phyloP scores from a whole-genome alignment of 2,797 vertebrate genomes.

The Gambelia wislizenii region DNA sequence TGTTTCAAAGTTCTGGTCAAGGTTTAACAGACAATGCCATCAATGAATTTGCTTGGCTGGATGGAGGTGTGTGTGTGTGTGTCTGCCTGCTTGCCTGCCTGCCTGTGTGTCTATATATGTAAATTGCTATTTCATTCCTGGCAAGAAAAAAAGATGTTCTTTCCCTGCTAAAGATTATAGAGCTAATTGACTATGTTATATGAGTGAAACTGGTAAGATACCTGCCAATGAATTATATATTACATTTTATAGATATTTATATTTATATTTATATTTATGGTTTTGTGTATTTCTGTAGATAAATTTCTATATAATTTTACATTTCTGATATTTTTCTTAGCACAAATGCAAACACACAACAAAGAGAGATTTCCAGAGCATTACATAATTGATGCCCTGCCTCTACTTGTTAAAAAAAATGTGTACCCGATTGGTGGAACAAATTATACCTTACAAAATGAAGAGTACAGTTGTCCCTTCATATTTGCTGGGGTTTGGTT shows the following conservation, averaged over 20 bases:
- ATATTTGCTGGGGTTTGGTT: too few species aligned
- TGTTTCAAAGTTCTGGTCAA: too few species aligned
- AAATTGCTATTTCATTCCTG: not conserved
- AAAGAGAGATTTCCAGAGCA: not conserved
- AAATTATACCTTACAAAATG: conserved; percentile 22
- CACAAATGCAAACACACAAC: not conserved
- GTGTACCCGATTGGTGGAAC: conserved; percentile 1
- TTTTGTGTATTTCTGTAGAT: not conserved
- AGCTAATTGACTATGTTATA: too few species aligned
- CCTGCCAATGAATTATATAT: too few species aligned
- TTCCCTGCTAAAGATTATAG: too few species aligned
- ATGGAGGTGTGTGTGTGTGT: not conserved
- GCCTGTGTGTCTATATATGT: not conserved
- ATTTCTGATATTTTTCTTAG: not conserved
- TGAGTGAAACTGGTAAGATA: too few species aligned
- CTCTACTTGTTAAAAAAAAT: accelerated
- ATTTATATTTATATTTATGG: not conserved
- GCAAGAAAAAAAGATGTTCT: not conserved
- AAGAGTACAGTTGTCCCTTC: too few species aligned
- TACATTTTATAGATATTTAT: not conserved
- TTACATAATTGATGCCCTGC: not conserved
- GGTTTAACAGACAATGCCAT: too few species aligned
- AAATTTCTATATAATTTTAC: not conserved
- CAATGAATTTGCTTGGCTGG: not conserved
- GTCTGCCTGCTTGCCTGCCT: not conserved